Conservation (phyloP, 2,113 vertebrate genomes). For the Anarrhichthys ocellatus region DNA sequence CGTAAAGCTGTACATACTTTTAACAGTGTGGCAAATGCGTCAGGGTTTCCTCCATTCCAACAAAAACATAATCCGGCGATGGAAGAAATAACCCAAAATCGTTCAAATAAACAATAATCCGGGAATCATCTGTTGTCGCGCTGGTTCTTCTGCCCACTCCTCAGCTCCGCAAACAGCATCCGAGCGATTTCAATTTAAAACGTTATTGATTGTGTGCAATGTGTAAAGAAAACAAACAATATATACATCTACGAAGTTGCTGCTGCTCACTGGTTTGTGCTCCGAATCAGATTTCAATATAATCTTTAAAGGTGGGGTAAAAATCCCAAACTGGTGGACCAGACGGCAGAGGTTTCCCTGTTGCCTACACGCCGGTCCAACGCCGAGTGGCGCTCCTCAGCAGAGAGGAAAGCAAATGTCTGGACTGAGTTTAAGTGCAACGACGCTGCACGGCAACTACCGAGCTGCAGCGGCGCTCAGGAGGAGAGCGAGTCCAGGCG, state of each 20-base stretch:
- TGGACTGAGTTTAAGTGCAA: conserved; percentile 22
- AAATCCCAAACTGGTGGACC: neutral
- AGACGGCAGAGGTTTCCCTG: neutral
- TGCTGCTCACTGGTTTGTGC: neutral
- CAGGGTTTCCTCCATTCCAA: conserved; percentile 30
- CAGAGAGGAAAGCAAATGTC: neutral
- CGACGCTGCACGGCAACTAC: conserved; percentile 18
- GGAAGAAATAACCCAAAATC: conserved; percentile 58
- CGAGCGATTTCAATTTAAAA: conserved; percentile 16
- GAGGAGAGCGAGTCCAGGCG: conserved; percentile 17
- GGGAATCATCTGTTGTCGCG: conserved; percentile 35
- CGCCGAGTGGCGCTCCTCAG: conserved; percentile 8
- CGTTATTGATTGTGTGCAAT: neutral
- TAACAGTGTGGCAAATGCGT: neutral
- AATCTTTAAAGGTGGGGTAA: neutral
- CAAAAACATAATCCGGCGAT: conserved; percentile 10
- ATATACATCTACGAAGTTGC: conserved; percentile 38
- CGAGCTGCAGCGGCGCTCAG: conserved; percentile 15
- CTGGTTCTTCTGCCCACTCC: neutral
- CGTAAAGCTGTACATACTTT: conserved; percentile 57
- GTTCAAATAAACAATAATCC: conserved; percentile 47
- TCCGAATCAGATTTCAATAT: neutral
- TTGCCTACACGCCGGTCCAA: conserved; percentile 14
- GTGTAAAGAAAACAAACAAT: neutral
- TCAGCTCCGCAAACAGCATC: conserved; percentile 3